Base-by-base conservation (phyloP, 2,113 vertebrate species). In the Riparia riparia region DNA sequence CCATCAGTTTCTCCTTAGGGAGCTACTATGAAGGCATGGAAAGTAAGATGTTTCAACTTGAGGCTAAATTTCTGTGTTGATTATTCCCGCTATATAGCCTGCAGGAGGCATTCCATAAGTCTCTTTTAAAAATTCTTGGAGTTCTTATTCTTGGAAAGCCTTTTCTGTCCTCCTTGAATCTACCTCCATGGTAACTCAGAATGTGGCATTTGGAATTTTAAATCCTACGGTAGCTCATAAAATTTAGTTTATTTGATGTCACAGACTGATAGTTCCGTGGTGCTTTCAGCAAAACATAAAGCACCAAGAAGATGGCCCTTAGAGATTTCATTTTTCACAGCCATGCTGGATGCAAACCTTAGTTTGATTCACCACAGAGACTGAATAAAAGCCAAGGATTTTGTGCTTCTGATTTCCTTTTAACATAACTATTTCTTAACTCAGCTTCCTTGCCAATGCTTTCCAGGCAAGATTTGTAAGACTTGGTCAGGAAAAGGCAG, bases 221-320 rank as follows among this genome's bases (percentile, higher is more conserved):
- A 76, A 76, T 88, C 71, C 54, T 85, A 58, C 3, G 2, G 80
- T 81, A 89, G 57, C 64, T 96, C 80, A 39, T 90, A 57, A 92
- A 93, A 86, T 88, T 56, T 90, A 79, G 12, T 31, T 86, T 85
- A 68, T 89, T 91, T 95, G 85, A 74, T 96, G 85, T 86, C 64
- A 44, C 68, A 90, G 76, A 42, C 64, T 89, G 92, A 81, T 86
- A 86, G 17, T 79, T 94, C 60, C 78, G 19, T 66, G 65, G 37
- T 68, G 65, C 82, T 96, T 95, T 94, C 90, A 96, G 72, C 72
- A 89, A 93, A 93, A 86, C 72, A 71, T 93, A 68, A 94, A 92
- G 82, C 37, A 79, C n/a, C 12, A 83, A 68, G 41, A 92, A 70
- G 82, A 78, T 49, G 26, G 17, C 54, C 85, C 82, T 78, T 63